Base-by-base conservation (phyloP, 1,140 invertebrate genomes). In the Drosophila parabipectinata region DNA sequence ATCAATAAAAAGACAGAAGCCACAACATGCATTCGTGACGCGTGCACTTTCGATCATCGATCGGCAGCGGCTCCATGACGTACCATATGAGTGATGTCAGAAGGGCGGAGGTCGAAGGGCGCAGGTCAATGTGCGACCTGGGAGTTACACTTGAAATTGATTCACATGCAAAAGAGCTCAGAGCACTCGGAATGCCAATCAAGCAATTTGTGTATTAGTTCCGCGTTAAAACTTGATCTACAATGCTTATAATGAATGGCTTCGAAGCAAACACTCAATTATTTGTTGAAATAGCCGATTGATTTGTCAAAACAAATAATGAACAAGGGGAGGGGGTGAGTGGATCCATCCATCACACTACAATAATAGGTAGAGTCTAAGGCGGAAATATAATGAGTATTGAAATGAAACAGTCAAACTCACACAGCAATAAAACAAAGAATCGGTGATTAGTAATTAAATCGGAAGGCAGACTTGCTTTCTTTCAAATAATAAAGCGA, bases 1-100 rank as follows among this genome's bases (percentile, higher is more conserved):
- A 85, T 85, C 82, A 85, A 85, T 85, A 79, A 85, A 85, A 79
- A 74, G 39, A 55, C 56, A 54, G 71, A 54, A 52, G 41, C 50
- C 21, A 52, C 26, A 32, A 37, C 50, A 28, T 72, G 68, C 66
- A 72, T 58, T 59, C 68, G 41, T 69, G 66, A 69, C 32, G 45
- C 63, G 41, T 66, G 62, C 62, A 64, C 41, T 60, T 64, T 58
- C 56, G 56, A 58, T 50, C 56, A 58, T 18, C 63, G 18, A 18
- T 18, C 18, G 18, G 18, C 18, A 18, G 18, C 18, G 18, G 18
- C 18, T 18, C 18, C 18, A 12, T 69, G 63, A 56, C 67, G 67
- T 69, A 18, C 18, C 18, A 18, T 18, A 69, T 71, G 67, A 69
- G 67, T 71, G 69, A 69, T 50, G 30, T 48, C n/a, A 10, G 34